Conservation (phyloP, 2,797 vertebrate genomes). For the Sebastes elongatus region DNA sequence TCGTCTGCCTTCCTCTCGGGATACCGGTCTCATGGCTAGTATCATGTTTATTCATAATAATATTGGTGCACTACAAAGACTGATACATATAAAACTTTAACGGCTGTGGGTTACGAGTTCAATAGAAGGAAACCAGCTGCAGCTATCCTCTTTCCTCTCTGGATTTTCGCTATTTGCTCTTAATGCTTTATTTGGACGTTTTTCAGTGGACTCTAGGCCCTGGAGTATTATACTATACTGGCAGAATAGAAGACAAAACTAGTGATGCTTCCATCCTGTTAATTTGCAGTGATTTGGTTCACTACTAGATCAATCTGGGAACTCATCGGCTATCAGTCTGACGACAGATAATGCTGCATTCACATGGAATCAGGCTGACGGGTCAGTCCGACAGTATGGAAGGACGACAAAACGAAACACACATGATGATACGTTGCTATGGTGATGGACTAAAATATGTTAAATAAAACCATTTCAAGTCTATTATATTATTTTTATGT, state of each 20-base stretch:
- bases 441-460: no score
- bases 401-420: no score
- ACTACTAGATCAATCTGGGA: no score
- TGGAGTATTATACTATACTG: not conserved
- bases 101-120: not conserved
- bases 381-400: no score
- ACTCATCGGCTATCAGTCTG: no score
- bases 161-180: not conserved
- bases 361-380: no score
- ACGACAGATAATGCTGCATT: no score
- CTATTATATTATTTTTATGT: no score
- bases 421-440: no score
- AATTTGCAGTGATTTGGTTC: not conserved
- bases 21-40: conserved; percentile 20
- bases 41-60: conserved; percentile 44
- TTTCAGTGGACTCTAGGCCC: not conserved
- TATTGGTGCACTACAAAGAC: conserved; percentile 15
- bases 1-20: conserved; percentile 47
- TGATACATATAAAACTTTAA: conserved; percentile 10
- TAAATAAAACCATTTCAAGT: no score
- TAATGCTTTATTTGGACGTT: conserved; percentile 1
- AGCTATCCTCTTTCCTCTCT: conserved; percentile 10
- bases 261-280: not conserved
- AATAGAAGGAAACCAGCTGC: conserved; percentile 2
- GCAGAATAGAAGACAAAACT: not conserved